A percentile compares a stretch with the other conserved stretches of the same genome.
phyloP scores from a whole-genome alignment of 1,140 invertebrate genomes.

The Meteorus sp. region DNA sequence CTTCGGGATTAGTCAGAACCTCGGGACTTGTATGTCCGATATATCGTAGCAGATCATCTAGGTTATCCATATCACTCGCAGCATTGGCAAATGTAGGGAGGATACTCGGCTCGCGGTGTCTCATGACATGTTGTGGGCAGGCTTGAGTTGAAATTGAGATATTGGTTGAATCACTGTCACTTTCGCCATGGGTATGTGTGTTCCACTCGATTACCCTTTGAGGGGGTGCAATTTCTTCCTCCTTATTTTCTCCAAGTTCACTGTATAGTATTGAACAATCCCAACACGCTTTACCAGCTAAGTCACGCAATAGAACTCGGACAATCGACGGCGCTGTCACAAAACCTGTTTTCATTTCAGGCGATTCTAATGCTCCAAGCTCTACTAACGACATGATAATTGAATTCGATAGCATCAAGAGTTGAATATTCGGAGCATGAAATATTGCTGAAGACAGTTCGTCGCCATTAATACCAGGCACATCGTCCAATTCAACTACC shows the following conservation, averaged over 20 bases:
- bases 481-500: slow-evolving; percentile 91
- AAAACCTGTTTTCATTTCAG: slow-evolving; percentile 76
- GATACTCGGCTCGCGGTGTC: slow-evolving; percentile 70
- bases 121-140: slow-evolving; percentile 66
- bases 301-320: slow-evolving; percentile 83
- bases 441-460: slow-evolving; percentile 82
- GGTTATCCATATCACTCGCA: slow-evolving; percentile 86
- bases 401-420: slow-evolving; percentile 83
- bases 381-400: slow-evolving; percentile 91
- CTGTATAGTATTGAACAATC: slow-evolving; percentile 89
- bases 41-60: slow-evolving; percentile 89
- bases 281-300: slow-evolving; percentile 97
- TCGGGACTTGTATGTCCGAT: slow-evolving; percentile 92
- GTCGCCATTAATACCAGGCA: slow-evolving; percentile 70
- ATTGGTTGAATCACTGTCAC: not conserved
- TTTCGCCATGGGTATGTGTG: slow-evolving; percentile 37
- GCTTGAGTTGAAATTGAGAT: slow-evolving; percentile 21
- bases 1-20: slow-evolving; percentile 73
- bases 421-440: slow-evolving; percentile 83
- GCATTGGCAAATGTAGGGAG: slow-evolving; percentile 81
- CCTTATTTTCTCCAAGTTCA: slow-evolving; percentile 56
- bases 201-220: slow-evolving; percentile 26
- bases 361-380: slow-evolving; percentile 80
- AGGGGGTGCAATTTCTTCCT: slow-evolving; percentile 34
- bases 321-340: slow-evolving; percentile 70